Evolutionary conservation across 1,140 invertebrate species (phyloP), one percentile per base, ranked within the genome.

Genomic region (Drosophila subobscura): DNA sequence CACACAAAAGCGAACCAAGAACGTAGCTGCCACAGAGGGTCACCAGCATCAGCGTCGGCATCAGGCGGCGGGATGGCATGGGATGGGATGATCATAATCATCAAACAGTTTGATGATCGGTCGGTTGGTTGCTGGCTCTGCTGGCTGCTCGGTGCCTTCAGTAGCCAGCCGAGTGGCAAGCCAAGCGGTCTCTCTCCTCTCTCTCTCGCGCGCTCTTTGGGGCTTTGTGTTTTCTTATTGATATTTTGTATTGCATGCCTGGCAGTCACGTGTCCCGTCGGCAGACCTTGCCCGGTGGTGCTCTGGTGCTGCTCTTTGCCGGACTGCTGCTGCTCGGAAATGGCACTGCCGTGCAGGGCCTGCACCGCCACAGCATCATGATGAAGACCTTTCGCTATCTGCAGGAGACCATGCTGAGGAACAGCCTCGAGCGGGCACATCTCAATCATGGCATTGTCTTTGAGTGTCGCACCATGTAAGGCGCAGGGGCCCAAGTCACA

Each of bases 401-500:
- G 16, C 89, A 90, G 73, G 89, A 90, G 61, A 74, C 61, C 0
- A 90, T 90, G 89, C 71, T 90, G 0, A 46, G 81, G 0, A 90
- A 73, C 7, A 90, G 89, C 16, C 56, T 90, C 41, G 85, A 90
- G 42, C 80, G 89, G 7, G 89, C 89, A 0, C 75, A 79, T 47
- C 89, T 90, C 0, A 90, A 90, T 47, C 71, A 80, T 23, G 89
- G 89, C 1, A 90, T 90, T 20, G 79, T 90, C 45, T 90, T 90
- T n/a, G 84, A 90, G 56, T 90, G 89, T 29, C 89, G 89, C 37
- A 89, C 89, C 51, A 78, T 81, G 89, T 90, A 70, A 83, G 89
- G 61, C 20, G 33, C 10, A 8, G 27, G 6, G 5, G 27, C 27
- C 0, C 5, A 6, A 6, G 25, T 0, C 25, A 4, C 25, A 5